Evolutionary conservation across 2,113 vertebrate genomes (phyloP), one percentile per base, ranked within the genome.

Genomic region (Oenanthe melanoleuca): DNA sequence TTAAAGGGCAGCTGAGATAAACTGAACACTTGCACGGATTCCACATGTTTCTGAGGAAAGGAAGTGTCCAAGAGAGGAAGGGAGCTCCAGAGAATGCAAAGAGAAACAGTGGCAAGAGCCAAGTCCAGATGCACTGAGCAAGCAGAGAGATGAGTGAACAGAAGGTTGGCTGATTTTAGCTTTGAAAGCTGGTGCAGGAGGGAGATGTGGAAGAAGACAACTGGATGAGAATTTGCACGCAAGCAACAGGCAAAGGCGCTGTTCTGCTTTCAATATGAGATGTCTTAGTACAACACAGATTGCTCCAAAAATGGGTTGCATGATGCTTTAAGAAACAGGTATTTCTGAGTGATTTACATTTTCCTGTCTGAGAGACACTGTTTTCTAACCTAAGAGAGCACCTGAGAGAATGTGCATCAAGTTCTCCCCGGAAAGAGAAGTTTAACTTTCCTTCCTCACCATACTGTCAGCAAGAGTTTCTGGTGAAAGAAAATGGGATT

Each of bases 141-240:
- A 84, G 49, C 37, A 70, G 59, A 56, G n/a, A 57, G 18, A 31
- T 12, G 12, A 88, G 20, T 2, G 1, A 85, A 63, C 10, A 50
- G 50, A n/a, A 82, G 26, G 26, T 40, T 44, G 55, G 55, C 3
- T 44, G 53, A 22, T 69, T 86, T 69, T 2, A 47, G n/a, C 59
- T 88, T 42, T n/a, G 47, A 50, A 75, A 79, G 63, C 20, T 60
- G 50, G 66, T 44, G 26, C 1, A 3, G 44, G 38, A 79, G 13
- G 16, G 24, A 60, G 25, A 64, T 16, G 11, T 3, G 0, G 24
- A 56, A n/a, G 13, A 82, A 50, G n/a, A 28, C 14, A 56, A 21
- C 24, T 26, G 10, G 33, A 31, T 0, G 1, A 77, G 34, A 81
- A 74, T 29, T 42, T 50, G 25, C 55, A 66, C 0, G 0, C 9